Evolutionary conservation across 2,797 vertebrate species (phyloP).

Genomic region (Lepilemur septentrionalis): DNA sequence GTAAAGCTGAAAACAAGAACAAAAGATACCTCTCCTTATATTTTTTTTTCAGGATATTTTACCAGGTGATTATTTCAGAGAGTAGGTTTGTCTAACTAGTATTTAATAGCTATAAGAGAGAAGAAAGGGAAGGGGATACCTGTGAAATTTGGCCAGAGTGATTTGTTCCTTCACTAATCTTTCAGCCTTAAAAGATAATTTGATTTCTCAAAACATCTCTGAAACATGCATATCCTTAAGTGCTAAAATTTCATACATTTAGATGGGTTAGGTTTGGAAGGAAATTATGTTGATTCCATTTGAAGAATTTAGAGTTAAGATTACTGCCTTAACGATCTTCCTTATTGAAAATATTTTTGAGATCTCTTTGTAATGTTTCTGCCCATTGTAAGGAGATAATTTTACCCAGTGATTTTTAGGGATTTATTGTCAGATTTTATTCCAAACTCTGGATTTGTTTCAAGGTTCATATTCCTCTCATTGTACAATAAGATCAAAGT

Average conservation of each 20-base stretch:
- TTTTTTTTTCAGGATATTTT: conserved; percentile 9
- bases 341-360: conserved; percentile 34
- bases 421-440: conserved; percentile 40
- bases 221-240: background rate
- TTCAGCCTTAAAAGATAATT: conserved; percentile 18
- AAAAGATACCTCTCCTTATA: background rate
- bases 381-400: background rate
- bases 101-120: background rate
- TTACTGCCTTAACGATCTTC: background rate
- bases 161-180: conserved; percentile 26
- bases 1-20: background rate
- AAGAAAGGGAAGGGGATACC: background rate
- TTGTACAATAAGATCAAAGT: background rate
- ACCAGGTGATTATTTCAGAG: background rate
- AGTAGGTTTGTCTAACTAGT: background rate
- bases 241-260: background rate
- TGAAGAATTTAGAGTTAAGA: conserved; percentile 4
- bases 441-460: conserved; percentile 33
- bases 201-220: background rate
- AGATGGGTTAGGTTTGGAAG: background rate
- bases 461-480: background rate
- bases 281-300: background rate
- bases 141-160: background rate
- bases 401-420: background rate
- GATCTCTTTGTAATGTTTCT: background rate